Conservation (phyloP, 2,888 invertebrate species). For the Campopleginae sp. region DNA sequence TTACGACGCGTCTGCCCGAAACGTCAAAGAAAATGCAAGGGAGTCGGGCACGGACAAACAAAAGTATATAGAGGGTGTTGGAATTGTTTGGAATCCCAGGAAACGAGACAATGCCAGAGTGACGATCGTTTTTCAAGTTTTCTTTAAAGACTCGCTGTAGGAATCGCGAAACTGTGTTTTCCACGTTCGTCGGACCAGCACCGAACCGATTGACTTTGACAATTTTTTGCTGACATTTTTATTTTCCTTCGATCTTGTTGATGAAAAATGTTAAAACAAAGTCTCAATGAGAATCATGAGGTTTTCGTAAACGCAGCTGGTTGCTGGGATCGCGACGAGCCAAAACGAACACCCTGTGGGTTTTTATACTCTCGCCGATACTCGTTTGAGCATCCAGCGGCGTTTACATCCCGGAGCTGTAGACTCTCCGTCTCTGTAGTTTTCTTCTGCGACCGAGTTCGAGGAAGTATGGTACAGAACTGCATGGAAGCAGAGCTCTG, state of each 20-base stretch:
- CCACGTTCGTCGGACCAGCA: neutral
- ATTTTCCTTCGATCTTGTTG: no score
- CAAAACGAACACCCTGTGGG: neutral
- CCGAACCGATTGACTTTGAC: neutral
- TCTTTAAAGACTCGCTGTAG: neutral
- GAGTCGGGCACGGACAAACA: constrained; percentile 4
- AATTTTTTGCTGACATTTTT: neutral
- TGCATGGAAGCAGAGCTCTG: constrained; percentile 56
- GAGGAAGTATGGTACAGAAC: constrained; percentile 4
- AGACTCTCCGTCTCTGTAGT: constrained; percentile 48
- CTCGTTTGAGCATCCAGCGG: constrained; percentile 39
- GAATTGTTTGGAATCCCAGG: neutral
- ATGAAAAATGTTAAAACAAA: no score
- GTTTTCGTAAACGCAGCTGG: neutral
- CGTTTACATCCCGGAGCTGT: constrained; percentile 49
- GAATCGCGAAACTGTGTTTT: neutral
- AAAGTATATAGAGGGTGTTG: constrained; percentile 3
- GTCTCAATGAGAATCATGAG: neutral
- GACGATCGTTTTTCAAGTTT: neutral
- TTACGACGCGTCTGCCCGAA: constrained; percentile 45
- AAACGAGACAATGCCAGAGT: neutral
- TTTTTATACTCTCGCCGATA: constrained; percentile 14
- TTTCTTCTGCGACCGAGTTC: constrained; percentile 35
- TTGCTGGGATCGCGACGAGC: neutral
- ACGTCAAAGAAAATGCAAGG: constrained; percentile 53